Evolutionary conservation across 2,113 vertebrate genomes (phyloP).

Genomic region (Microcebus tavaratra): DNA sequence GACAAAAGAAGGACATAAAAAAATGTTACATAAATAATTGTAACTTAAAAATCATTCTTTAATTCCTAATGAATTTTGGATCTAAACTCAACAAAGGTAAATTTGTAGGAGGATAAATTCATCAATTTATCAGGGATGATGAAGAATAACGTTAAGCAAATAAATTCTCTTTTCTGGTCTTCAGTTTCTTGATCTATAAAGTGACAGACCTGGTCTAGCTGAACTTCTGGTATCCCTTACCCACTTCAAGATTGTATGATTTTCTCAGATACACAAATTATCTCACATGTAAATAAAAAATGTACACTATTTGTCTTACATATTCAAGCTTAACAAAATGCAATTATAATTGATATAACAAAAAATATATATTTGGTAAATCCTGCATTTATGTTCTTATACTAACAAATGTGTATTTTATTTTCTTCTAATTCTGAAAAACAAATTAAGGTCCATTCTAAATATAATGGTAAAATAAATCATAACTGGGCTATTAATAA

Average conservation of each 20-base stretch:
- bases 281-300: not conserved
- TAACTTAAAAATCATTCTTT: not conserved
- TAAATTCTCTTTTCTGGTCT: not conserved
- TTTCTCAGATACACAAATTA: not conserved
- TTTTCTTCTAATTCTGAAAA: constrained; percentile 8
- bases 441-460: not conserved
- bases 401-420: not conserved
- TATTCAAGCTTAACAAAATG: not conserved
- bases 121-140: not conserved
- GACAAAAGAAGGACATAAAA: not conserved
- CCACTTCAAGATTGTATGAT: not conserved
- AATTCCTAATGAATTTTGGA: not conserved
- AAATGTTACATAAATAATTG: not conserved
- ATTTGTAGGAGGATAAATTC: not conserved
- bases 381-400: not conserved
- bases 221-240: not conserved
- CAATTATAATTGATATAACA: not conserved
- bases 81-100: not conserved
- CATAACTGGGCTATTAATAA: not conserved
- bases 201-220: not conserved
- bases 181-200: not conserved
- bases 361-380: not conserved
- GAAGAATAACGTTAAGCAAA: not conserved
- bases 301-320: not conserved
- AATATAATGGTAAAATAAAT: not conserved